Base-by-base conservation (phyloP, 2,888 invertebrate species). In the Calameuta idolon region DNA sequence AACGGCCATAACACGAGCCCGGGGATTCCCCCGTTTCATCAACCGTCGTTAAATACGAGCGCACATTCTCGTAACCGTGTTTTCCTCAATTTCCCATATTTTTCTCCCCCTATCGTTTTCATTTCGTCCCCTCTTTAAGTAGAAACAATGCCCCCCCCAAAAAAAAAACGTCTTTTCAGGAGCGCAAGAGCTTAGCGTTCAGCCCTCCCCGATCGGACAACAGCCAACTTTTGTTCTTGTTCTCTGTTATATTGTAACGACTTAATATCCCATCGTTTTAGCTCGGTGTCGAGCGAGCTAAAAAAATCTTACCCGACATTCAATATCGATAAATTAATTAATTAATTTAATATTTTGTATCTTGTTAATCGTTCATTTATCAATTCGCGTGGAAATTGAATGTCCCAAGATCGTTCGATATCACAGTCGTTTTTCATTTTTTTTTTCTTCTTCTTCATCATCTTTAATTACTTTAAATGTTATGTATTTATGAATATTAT, bases 331-430 rank as follows among this genome's bases (percentile, higher is more conserved):
- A 87, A 86, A 86, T 87, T 84, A 87, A 85, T 86, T 81, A 35
- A 75, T 81, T 82, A 84, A 81, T 86, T 89, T 83, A 87, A 86
- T 86, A 85, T 81, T 55, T 87, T 86, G 85, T 86, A 85, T 86
- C 85, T 85, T 84, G 80, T 87, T 86, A 87, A 88, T 88, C 84
- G 83, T 87, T 85, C 85, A 81, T 83, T 88, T 82, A 85, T 88
- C 88, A 86, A 87, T 89, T 89, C 86, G 83, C 89, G 82, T 87
- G 87, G 88, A 88, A 89, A 91, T 90, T 90, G 90, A 91, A 90
- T 91, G 91, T 90, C 89, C 87, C 90, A 90, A 91, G 91, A 91
- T 91, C 91, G 91, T 90, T 91, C 87, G 89, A 90, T 91, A 91
- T 91, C 91, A 91, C 91, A 91, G 91, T 91, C 90, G 90, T 90